A percentile compares a stretch with the other conserved stretches of the same genome.
phyloP scores from a whole-genome alignment of 2,113 vertebrate species.

The Aptenodytes patagonicus region DNA sequence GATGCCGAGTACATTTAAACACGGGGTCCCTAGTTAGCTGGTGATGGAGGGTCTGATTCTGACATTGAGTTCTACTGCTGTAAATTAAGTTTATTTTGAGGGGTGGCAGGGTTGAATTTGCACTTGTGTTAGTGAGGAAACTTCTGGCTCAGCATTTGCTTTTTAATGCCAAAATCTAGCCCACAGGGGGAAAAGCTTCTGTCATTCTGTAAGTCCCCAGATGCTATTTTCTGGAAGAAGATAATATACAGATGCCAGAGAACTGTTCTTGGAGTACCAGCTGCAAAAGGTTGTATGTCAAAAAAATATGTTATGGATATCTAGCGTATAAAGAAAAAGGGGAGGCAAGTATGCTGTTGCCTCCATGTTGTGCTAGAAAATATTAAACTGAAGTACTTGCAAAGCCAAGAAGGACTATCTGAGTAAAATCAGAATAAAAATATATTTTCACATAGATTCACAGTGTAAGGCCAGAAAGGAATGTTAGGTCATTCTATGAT shows the following conservation, averaged over 20 bases:
- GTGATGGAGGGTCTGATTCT: neutral
- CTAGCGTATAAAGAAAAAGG: neutral
- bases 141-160: neutral
- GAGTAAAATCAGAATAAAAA: neutral
- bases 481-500: neutral
- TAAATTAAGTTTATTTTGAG: neutral
- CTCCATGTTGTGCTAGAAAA: neutral
- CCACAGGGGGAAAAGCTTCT: neutral
- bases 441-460: neutral
- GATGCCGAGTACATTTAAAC: neutral
- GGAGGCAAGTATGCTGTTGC: neutral
- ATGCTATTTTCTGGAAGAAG: neutral
- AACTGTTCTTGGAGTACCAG: neutral
- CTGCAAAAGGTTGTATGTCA: neutral
- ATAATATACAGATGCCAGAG: neutral
- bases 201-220: neutral
- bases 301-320: neutral
- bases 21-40: neutral
- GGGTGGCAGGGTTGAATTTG: neutral
- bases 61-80: neutral
- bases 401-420: neutral
- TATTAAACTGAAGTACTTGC: neutral
- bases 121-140: neutral
- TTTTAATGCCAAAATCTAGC: conserved; percentile 6
- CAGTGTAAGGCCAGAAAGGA: neutral